Evolutionary conservation across 2,797 vertebrate species (phyloP).

Genomic region (Darevskia mixta): DNA sequence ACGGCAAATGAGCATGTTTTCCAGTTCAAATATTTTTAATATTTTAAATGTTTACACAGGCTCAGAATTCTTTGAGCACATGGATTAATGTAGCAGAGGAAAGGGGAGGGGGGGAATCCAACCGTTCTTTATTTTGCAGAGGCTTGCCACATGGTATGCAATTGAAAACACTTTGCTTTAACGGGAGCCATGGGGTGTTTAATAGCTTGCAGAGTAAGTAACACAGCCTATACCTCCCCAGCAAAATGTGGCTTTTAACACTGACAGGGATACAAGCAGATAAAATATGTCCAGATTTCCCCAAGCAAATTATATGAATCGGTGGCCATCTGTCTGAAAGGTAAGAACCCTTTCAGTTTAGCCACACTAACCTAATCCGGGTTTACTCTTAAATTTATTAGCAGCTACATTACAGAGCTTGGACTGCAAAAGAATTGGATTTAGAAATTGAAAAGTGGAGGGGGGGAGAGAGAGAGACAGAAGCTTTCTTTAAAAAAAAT

Average conservation of each 20-base stretch:
- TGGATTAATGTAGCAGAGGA: conserved; percentile 42
- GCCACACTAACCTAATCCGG: conserved; percentile 51
- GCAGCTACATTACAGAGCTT: conserved; percentile 32
- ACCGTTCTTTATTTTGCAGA: conserved; percentile 53
- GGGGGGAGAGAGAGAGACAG: not conserved
- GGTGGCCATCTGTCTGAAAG: conserved; percentile 66
- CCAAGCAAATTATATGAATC: conserved; percentile 63
- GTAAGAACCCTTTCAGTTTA: conserved; percentile 64
- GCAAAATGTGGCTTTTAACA: conserved; percentile 26
- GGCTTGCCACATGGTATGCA: conserved; percentile 52
- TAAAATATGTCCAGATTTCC: conserved; percentile 69
- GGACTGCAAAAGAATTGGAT: conserved; percentile 50
- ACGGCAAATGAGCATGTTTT: conserved; percentile 50
- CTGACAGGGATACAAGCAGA: conserved; percentile 56
- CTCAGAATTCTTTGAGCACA: conserved; percentile 55
- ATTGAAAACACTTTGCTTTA: conserved; percentile 65
- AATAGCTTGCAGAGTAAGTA: conserved; percentile 49
- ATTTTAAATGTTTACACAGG: conserved; percentile 67
- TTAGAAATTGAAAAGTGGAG: not conserved
- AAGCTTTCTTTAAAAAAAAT: conserved; percentile 33
- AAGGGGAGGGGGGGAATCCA: conserved; percentile 18
- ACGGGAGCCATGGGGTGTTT: conserved; percentile 54
- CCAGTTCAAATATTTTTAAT: conserved; percentile 73
- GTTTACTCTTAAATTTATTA: conserved; percentile 70
- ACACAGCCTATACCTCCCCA: conserved; percentile 44